Percentiles rank a stretch among this genome's conserved stretches.
These are phyloP conservation scores for Dorcus hopei DNA, from an alignment of 2,888 invertebrate species.

Conservation along the genomic window DNA sequence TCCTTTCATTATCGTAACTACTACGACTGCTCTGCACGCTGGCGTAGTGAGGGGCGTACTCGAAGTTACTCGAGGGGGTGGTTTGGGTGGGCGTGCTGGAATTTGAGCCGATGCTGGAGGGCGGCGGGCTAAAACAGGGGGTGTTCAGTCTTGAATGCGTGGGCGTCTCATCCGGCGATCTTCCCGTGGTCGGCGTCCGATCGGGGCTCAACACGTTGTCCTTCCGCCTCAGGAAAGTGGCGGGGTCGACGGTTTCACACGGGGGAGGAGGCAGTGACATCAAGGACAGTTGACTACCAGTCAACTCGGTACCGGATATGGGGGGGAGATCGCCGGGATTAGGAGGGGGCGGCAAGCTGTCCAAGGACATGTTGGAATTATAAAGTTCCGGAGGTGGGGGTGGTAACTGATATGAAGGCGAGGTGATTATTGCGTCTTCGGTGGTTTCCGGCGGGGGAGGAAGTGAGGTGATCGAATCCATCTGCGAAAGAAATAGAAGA, in stretches of 20 bases:
- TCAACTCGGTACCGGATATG: conserved; percentile 56
- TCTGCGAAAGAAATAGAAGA: conserved; percentile 39
- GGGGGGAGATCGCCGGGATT: conserved; percentile 59
- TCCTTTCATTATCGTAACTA: not conserved
- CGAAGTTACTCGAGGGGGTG: conserved; percentile 41
- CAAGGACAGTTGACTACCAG: conserved; percentile 68
- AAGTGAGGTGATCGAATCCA: conserved; percentile 56
- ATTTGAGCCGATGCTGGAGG: conserved; percentile 40
- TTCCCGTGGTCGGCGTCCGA: conserved; percentile 36
- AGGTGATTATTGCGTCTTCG: conserved; percentile 47
- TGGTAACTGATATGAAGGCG: conserved; percentile 58
- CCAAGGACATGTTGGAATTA: conserved; percentile 72
- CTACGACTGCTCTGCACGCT: not conserved
- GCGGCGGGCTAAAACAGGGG: conserved; percentile 43
- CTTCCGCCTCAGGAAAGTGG: conserved; percentile 50
- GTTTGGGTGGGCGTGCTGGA: conserved; percentile 44
- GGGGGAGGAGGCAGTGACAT: conserved; percentile 75
- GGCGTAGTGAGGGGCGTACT: conserved; percentile 31
- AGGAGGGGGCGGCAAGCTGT: conserved; percentile 77
- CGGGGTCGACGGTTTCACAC: conserved; percentile 46
- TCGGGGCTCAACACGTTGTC: conserved; percentile 46
- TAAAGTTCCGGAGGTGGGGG: conserved; percentile 75
- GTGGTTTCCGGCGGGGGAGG: conserved; percentile 56
- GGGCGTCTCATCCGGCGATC: conserved; percentile 40
- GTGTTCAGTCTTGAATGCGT: conserved; percentile 46